Conservation (phyloP, 2,113 vertebrate species). For the Crotophaga sulcirostris region DNA sequence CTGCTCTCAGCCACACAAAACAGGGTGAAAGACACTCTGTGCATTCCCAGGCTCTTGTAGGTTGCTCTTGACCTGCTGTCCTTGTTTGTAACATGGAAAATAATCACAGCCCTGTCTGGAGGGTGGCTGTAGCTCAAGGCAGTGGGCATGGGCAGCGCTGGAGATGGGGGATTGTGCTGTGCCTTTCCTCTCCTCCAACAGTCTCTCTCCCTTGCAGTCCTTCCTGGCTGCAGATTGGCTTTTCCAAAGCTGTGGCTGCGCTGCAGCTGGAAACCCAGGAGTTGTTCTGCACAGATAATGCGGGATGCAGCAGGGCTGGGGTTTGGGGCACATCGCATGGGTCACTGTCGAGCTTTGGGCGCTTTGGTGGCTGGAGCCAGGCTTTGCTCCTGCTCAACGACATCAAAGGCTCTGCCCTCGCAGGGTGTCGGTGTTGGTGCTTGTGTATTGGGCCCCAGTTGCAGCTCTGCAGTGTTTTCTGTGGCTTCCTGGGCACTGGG, state of each 20-base stretch:
- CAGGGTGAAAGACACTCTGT: background rate
- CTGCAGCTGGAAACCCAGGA: background rate
- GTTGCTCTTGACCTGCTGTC: background rate
- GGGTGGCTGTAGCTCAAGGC: background rate
- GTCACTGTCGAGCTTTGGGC: background rate
- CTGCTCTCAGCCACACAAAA: background rate
- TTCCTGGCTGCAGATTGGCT: background rate
- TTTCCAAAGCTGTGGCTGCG: background rate
- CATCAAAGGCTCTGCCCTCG: background rate
- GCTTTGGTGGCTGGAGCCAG: background rate
- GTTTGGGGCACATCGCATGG: background rate
- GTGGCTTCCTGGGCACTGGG: background rate
- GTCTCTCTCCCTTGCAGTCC: background rate
- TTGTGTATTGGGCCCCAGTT: background rate
- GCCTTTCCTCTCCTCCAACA: background rate
- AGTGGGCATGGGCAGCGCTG: accelerated
- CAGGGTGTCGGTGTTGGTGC: background rate
- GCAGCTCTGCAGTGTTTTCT: background rate
- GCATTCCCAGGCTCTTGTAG: background rate
- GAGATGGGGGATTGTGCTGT: background rate
- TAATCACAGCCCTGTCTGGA: background rate
- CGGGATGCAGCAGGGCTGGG: background rate
- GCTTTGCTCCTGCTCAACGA: background rate
- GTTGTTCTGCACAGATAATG: background rate
- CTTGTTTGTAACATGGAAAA: accelerated